A percentile compares a stretch with the other conserved stretches of the same genome.
Evolutionary conservation across 2,888 invertebrate species (phyloP).

Genomic region (Phaonia tiefii): DNA sequence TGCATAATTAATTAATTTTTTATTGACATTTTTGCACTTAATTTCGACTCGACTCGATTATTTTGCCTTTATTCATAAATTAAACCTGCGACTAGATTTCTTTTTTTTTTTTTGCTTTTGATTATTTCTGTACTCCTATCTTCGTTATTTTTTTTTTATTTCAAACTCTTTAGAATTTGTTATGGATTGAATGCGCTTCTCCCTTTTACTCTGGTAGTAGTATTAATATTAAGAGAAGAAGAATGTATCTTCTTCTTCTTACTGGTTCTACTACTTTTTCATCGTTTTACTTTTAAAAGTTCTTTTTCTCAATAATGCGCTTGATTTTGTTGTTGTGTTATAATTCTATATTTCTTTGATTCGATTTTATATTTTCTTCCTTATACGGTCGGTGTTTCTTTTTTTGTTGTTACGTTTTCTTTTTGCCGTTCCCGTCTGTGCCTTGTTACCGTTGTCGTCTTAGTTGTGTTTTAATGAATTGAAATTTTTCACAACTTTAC

Average conservation of each 20-base stretch:
- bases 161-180: constrained; percentile 22
- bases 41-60: no score
- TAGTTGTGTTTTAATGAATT: constrained; percentile 67
- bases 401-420: constrained; percentile 31
- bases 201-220: constrained; percentile 42
- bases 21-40: constrained; percentile 46
- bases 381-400: constrained; percentile 38
- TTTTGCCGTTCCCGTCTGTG: constrained; percentile 17
- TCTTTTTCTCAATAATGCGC: constrained; percentile 23
- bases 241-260: constrained; percentile 20
- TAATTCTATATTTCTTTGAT: constrained; percentile 64
- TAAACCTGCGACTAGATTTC: constrained; percentile 39
- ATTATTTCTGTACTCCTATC: constrained; percentile 12
- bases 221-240: constrained; percentile 35
- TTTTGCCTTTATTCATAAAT: constrained; percentile 52
- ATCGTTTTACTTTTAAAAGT: constrained; percentile 19
- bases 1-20: constrained; percentile 37
- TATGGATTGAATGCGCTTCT: constrained; percentile 24
- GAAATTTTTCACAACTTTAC: constrained; percentile 78
- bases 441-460: constrained; percentile 47
- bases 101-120: constrained; percentile 27
- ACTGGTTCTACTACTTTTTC: constrained; percentile 66
- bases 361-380: constrained; percentile 60
- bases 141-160: constrained; percentile 21
- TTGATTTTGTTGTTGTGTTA: constrained; percentile 53